Evolutionary conservation across 2,113 vertebrate species (phyloP).

Genomic region (Lophotis ruficrista): DNA sequence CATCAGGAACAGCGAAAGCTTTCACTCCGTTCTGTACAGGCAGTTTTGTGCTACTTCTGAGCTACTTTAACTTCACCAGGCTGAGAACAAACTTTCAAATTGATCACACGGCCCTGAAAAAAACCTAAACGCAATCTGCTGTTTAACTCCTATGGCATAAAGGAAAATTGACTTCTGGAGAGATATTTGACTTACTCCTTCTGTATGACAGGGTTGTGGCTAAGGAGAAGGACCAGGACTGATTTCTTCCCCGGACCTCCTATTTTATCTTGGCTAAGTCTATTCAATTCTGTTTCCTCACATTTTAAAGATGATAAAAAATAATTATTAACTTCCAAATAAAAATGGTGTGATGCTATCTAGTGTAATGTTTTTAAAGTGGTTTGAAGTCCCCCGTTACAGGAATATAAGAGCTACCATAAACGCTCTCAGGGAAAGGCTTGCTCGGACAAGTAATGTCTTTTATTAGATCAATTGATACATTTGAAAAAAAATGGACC

Average conservation of each 20-base stretch:
- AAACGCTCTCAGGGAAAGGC: conserved; percentile 18
- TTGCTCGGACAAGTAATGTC: conserved; percentile 33
- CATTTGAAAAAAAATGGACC: conserved; percentile 3
- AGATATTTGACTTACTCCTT: neutral
- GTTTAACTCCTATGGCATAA: neutral
- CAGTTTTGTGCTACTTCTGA: conserved; percentile 6
- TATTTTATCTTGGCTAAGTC: conserved; percentile 28
- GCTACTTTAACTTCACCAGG: neutral
- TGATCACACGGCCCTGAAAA: neutral
- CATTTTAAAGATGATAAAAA: conserved; percentile 52
- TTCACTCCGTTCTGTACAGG: neutral
- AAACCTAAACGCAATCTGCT: neutral
- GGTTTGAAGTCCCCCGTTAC: neutral
- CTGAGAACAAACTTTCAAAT: conserved; percentile 19
- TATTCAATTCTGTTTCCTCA: conserved; percentile 47
- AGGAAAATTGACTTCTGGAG: neutral
- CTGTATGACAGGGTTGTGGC: neutral
- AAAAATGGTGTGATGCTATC: conserved; percentile 46
- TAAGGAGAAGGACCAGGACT: neutral
- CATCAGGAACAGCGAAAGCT: conserved; percentile 22
- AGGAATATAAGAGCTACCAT: conserved; percentile 32
- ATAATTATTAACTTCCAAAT: conserved; percentile 54
- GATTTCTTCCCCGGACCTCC: conserved; percentile 22
- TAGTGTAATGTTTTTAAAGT: conserved; percentile 38
- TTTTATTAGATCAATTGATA: conserved; percentile 56